Base-by-base conservation (phyloP, 53 echinoderm and acorn worm genomes). In the Astropecten irregularis region DNA sequence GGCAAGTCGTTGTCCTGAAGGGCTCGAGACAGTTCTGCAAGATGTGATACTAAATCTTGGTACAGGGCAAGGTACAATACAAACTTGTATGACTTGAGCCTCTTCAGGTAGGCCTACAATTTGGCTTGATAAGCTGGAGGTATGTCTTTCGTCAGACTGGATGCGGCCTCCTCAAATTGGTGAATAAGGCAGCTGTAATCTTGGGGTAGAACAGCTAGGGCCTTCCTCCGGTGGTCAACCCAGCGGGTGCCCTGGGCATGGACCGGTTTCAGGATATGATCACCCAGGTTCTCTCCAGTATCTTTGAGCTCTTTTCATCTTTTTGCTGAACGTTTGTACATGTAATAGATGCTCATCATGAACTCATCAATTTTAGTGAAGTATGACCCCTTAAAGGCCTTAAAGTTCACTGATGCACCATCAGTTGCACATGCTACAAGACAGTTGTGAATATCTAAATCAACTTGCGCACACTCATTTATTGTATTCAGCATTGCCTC, bases 381-480 rank as follows among this genome's bases (percentile, higher is more conserved):
- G 49, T 34, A 32, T 15, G 73, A 73, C 8, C 74, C 83, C 23
- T 73, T 63, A 4, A 49, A 50, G 35, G 27, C 34, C 9, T 73
- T 53, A 42, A 73, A 83, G 47, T 83, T 88, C 2, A 84, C 67
- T 20, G 74, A 71, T 33, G 88, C 76, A 9, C 89, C 84, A 74
- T 89, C 77, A 21, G 83, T 83, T 15, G 88, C 88, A 19, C 61
- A 49, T 34, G 88, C 69, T 60, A 88, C 65, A 18, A 71, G 83
- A 73, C 83, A 63, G 23, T 33, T 71, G 40, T 30, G 25, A 47
- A 88, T 50, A 63, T 70, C 49, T 33, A 88, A 83, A 26, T 70
- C n/a, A n/a, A n/a, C 33, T 23, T 48, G n/a, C 83, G 46, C 13
- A 83, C 71, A 19, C 62, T 19, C 18, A 48, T n/a, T 48, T 35